A percentile compares a stretch with the other conserved stretches of the same genome.
phyloP scores from a whole-genome alignment of 2,888 invertebrate genomes.

The Rhopalosiphum nymphaeae region DNA sequence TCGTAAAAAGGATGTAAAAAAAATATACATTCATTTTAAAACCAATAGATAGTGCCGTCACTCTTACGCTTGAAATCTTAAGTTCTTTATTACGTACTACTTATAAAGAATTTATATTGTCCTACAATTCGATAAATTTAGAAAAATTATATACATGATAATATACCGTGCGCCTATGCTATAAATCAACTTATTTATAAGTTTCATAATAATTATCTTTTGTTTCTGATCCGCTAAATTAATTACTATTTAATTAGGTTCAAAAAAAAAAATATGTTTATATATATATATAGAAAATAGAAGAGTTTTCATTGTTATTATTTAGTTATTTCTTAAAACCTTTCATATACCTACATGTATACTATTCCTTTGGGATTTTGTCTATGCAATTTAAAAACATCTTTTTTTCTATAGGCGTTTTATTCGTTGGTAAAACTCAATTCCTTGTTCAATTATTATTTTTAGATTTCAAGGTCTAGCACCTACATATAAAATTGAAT shows the following conservation, averaged over 20 bases:
- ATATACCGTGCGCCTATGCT: not conserved
- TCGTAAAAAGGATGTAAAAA: not conserved
- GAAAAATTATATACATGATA: not conserved
- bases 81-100: not conserved
- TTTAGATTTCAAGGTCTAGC: not conserved
- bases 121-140: not conserved
- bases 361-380: not conserved
- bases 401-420: not conserved
- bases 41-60: not conserved
- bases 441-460: conserved; percentile 41
- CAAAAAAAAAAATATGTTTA: not conserved
- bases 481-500: not conserved
- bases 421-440: not conserved
- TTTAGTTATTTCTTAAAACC: conserved; percentile 14
- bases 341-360: not conserved
- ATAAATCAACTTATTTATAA: not conserved
- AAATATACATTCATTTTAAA: not conserved
- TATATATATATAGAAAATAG: not conserved
- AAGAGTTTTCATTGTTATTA: not conserved
- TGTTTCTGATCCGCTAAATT: not conserved
- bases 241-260: not conserved
- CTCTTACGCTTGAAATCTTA: not conserved
- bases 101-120: not conserved
- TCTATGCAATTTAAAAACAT: conserved; percentile 25
- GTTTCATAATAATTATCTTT: not conserved